A percentile compares a stretch with the other conserved stretches of the same genome.
These are phyloP conservation scores for Tridacna gigas DNA, from an alignment of 2,888 invertebrate species.

Conservation along the genomic window DNA sequence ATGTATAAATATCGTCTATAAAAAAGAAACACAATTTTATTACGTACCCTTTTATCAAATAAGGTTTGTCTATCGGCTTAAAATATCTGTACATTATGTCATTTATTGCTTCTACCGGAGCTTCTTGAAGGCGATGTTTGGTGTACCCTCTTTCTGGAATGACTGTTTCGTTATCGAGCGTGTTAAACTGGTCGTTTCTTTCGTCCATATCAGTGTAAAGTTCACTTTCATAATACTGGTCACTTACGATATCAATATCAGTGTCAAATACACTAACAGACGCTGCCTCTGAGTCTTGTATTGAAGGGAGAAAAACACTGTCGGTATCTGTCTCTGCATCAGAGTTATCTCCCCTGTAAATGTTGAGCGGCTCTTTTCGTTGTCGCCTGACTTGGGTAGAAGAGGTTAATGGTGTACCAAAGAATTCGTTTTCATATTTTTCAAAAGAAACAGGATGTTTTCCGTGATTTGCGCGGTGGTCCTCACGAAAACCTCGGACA, in stretches of 20 bases:
- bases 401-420: not conserved
- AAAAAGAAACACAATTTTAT: not conserved
- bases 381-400: not conserved
- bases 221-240: not conserved
- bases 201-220: constrained; percentile 1
- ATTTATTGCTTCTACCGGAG: not conserved
- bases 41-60: not conserved
- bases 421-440: not conserved
- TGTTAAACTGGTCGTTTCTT: too few relatives aligned
- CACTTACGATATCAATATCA: not conserved
- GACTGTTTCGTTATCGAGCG: too few relatives aligned
- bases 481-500: too few relatives aligned
- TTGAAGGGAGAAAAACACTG: constrained; percentile 21
- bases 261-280: not conserved
- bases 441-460: not conserved
- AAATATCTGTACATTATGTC: constrained; percentile 1
- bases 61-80: not conserved
- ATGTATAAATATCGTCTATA: too few relatives aligned
- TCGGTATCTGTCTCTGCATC: not conserved
- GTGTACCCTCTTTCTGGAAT: not conserved
- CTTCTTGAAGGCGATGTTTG: not conserved
- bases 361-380: not conserved
- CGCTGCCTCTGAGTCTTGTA: not conserved
- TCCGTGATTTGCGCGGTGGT: too few relatives aligned
- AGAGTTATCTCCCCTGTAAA: not conserved